These are phyloP conservation scores for Neodiprion virginianus DNA, from an alignment of 1,140 invertebrate species.

Conservation along the genomic window DNA sequence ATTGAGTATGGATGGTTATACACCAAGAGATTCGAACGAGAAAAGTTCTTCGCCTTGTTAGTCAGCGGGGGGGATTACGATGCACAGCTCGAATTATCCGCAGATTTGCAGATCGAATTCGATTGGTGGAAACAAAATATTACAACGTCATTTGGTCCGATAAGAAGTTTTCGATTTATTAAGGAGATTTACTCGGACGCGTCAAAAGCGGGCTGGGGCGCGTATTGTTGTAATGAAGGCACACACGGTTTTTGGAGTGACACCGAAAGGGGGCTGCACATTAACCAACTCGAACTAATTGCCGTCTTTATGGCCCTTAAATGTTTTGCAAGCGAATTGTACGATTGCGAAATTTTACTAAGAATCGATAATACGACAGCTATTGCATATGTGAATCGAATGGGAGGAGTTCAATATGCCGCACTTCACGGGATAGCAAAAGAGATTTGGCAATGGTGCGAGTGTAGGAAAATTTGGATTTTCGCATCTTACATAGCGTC, in stretches of 20 bases:
- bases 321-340: conserved; percentile 37
- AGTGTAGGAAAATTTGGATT: conserved; percentile 31
- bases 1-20: conserved; percentile 35
- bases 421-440: conserved; percentile 36
- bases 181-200: conserved; percentile 36
- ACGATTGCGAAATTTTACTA: conserved; percentile 42
- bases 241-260: conserved; percentile 33
- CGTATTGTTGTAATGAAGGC: conserved; percentile 22
- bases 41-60: conserved; percentile 25
- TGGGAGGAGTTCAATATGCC: conserved; percentile 44
- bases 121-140: conserved; percentile 40
- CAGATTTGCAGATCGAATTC: conserved; percentile 24
- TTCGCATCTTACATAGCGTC: conserved; percentile 38
- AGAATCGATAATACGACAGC: conserved; percentile 50
- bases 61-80: conserved; percentile 17
- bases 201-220: conserved; percentile 35
- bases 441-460: conserved; percentile 42
- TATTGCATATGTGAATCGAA: conserved; percentile 46
- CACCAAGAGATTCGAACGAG: conserved; percentile 34
- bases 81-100: not conserved
- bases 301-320: conserved; percentile 45
- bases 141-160: conserved; percentile 19
- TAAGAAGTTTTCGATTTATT: conserved; percentile 12
- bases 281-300: conserved; percentile 47
- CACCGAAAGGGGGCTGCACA: conserved; percentile 33